phyloP scores from a whole-genome alignment of 2,888 invertebrate species.

The Epinotia bilunana region DNA sequence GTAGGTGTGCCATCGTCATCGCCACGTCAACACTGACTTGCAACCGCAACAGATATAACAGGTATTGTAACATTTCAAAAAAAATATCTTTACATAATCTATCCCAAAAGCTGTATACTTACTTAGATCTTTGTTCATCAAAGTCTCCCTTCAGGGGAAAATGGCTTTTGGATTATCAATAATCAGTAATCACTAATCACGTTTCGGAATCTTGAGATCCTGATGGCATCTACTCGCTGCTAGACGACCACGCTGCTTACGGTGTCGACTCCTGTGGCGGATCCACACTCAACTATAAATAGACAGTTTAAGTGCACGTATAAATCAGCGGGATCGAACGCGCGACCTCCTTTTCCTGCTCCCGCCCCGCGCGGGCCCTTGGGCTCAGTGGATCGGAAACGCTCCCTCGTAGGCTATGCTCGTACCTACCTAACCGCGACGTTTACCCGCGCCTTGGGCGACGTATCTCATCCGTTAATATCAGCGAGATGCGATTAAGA shows the following conservation, averaged over 20 bases:
- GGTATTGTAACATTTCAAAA: no score
- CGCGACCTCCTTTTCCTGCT: constrained; percentile 33
- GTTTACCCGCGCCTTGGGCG: background rate
- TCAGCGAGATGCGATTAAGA: background rate
- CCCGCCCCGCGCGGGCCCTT: constrained; percentile 13
- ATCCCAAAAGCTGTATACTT: no score
- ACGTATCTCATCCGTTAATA: constrained; percentile 4
- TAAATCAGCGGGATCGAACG: constrained; percentile 38
- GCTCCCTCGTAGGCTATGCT: constrained; percentile 26
- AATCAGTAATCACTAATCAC: no score
- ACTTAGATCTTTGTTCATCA: no score
- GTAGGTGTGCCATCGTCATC: no score
- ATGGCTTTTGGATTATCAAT: no score
- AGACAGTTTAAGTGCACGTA: constrained; percentile 39
- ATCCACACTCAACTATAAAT: constrained; percentile 17
- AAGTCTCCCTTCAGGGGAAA: no score
- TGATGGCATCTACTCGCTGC: background rate
- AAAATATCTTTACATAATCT: no score
- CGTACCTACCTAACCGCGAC: constrained; percentile 12
- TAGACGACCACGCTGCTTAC: background rate
- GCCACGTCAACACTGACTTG: no score
- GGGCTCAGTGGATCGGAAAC: constrained; percentile 22
- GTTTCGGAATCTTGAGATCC: background rate
- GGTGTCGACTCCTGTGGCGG: background rate
- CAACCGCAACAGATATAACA: no score